Evolutionary conservation across 2,888 invertebrate genomes (phyloP).

Genomic region (Drosophila demipolita): DNA sequence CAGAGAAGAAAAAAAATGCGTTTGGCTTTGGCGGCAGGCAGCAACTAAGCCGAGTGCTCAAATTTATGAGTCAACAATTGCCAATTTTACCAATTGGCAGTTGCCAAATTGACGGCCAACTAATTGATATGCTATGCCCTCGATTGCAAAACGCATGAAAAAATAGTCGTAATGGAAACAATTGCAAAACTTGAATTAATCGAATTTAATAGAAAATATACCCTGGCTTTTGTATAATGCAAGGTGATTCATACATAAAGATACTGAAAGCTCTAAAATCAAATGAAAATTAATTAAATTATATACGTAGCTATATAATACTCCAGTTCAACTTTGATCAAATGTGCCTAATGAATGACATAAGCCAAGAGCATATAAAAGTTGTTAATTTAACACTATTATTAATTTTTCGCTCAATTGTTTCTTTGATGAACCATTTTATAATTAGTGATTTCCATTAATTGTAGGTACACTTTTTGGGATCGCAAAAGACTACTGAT

Average conservation of each 20-base stretch:
- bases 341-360: neutral
- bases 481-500: neutral
- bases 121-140: conserved; percentile 51
- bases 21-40: neutral
- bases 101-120: conserved; percentile 40
- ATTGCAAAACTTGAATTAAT: neutral
- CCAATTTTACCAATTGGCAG: conserved; percentile 27
- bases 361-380: neutral
- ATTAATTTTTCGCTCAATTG: neutral
- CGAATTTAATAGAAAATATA: neutral
- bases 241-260: neutral
- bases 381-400: neutral
- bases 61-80: conserved; percentile 52
- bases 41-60: conserved; percentile 18
- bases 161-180: conserved; percentile 22
- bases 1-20: conserved; percentile 19
- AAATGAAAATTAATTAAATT: neutral
- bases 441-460: neutral
- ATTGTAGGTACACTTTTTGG: neutral
- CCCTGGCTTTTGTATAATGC: neutral
- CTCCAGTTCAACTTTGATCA: neutral
- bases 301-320: neutral
- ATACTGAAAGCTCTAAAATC: neutral
- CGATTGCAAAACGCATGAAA: conserved; percentile 23
- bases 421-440: neutral